Base-by-base conservation (phyloP, 2,888 invertebrate species). In the Dolichopus griseipennis region DNA sequence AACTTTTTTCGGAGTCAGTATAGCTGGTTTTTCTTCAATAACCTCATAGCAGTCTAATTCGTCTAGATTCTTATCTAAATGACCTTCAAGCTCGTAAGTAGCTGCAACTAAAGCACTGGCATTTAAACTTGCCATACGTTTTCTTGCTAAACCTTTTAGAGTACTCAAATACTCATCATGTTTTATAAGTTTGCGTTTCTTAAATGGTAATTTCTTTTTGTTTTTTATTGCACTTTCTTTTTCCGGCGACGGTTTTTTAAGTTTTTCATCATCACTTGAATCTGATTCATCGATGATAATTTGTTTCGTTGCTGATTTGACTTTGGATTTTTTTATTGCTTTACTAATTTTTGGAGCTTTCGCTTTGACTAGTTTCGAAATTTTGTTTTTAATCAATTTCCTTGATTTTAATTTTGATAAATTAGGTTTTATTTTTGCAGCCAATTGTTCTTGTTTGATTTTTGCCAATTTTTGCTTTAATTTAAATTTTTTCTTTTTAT, bases 81-180 rank as follows among this genome's bases (percentile, higher is more conserved):
- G 81, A 0, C 81, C 75, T 68, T 82, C 81, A 69, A 81, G 92
- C 78, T 93, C 92, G 75, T 94, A 94, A 72, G 92, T 93, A 22
- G 94, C 94, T 0, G 93, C 93, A 72, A 95, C 84, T 75, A 95
- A 94, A 22, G 95, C 95, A 52, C 91, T 90, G 18, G 95, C 95
- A 79, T 95, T 95, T 41, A 95, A 83, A 77, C 93, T 93, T 22
- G 95, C 95, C 93, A 95, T 93, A 41, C 95, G 86, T 78, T 94
- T 95, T 73, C 91, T 86, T 20, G 93, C 93, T 8, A 93, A 27
- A 52, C 64, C 64, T 37, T 64, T 64, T 37, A 64, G 34, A 10
- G 64, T 64, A 34, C 37, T 33, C 2, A 64, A 34, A 64, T 64
- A 61, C 61, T 66, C 52, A 64, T 66, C 63, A 68, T 70, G 65